Conservation (phyloP, 2,113 vertebrate genomes). For the Syngnathus floridae region DNA sequence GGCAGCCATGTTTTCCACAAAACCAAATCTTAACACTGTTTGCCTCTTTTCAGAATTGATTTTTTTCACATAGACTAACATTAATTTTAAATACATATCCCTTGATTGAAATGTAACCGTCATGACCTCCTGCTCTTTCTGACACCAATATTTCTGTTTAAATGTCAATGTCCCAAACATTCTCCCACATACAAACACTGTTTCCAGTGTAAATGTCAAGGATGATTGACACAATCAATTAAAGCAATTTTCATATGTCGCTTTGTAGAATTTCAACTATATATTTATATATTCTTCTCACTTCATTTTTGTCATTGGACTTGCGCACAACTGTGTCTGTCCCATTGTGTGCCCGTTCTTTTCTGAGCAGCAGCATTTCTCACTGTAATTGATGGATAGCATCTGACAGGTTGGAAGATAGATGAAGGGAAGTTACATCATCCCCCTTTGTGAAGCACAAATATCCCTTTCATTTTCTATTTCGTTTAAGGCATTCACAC, state of each 20-base stretch:
- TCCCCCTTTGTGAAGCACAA: slow-evolving; percentile 19
- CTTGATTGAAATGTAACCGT: slow-evolving; percentile 12
- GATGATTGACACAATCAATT: slow-evolving; percentile 42
- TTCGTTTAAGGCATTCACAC: slow-evolving; percentile 9
- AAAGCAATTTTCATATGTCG: slow-evolving; percentile 28
- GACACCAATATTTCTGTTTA: slow-evolving; percentile 12
- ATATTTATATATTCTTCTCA: slow-evolving; percentile 26
- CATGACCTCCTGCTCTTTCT: slow-evolving; percentile 9
- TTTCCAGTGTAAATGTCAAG: slow-evolving; percentile 26
- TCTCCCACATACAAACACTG: background rate
- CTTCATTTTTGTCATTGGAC: slow-evolving; percentile 28
- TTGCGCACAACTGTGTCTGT: slow-evolving; percentile 1
- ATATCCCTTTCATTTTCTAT: slow-evolving; percentile 23
- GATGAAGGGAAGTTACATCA: slow-evolving; percentile 23
- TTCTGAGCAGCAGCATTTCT: slow-evolving; percentile 15
- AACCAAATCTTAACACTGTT: background rate
- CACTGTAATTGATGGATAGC: slow-evolving; percentile 27
- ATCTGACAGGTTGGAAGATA: slow-evolving; percentile 35
- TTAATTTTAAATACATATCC: slow-evolving; percentile 5
- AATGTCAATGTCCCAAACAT: slow-evolving; percentile 15
- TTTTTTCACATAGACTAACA: background rate
- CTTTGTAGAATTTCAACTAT: slow-evolving; percentile 22
- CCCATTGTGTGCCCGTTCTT: slow-evolving; percentile 7
- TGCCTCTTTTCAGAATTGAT: background rate
- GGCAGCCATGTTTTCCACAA: background rate